Evolutionary conservation across 2,113 vertebrate species (phyloP), one percentile per base, ranked within the genome.

Genomic region (Elanus axillaris): DNA sequence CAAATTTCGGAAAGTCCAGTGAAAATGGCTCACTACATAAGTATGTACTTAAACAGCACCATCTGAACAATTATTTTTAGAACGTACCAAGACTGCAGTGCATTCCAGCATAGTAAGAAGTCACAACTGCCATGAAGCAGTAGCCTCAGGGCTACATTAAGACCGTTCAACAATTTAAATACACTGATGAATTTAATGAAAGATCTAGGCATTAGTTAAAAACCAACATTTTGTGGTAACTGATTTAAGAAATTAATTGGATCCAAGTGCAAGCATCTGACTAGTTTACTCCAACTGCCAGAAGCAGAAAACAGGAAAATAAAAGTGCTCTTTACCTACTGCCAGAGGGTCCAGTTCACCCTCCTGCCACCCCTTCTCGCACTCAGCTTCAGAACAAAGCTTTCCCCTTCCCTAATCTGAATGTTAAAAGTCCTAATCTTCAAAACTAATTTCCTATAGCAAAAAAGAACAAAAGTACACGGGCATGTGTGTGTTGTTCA

Each of bases 11-110:
- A 38, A 87, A 90, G 84, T 76, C 84, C 84, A 93, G 42, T 90
- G 80, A 79, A 96, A 96, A 91, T 31, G 63, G 81, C 78, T 94
- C 94, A 96, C 77, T 92, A 63, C n/a, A 1, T 71, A 92, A 95
- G 89, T 83, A 97, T 79, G 94, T 59, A 88, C 90, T 96, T 88
- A 42, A 96, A 81, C 22, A 79, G 74, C 85, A 93, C 63, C 91
- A 95, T 93, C 86, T 90, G 89, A 97, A 95, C 86, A 95, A 94
- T 96, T 96, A 96, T 96, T 97, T 97, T 96, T 96, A 97, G 93
- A 95, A 92, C 43, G 81, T 48, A 90, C 86, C 27, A 79, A 60
- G 67, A 66, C 81, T 71, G 63, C 63, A 86, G 21, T 16, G 58
- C 90, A 96, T 97, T 96, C 94, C 91, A 94, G 81, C 93, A 93